These are phyloP conservation scores for Ostrea denselamellosa DNA, from an alignment of 1,140 invertebrate species.

Conservation along the genomic window DNA sequence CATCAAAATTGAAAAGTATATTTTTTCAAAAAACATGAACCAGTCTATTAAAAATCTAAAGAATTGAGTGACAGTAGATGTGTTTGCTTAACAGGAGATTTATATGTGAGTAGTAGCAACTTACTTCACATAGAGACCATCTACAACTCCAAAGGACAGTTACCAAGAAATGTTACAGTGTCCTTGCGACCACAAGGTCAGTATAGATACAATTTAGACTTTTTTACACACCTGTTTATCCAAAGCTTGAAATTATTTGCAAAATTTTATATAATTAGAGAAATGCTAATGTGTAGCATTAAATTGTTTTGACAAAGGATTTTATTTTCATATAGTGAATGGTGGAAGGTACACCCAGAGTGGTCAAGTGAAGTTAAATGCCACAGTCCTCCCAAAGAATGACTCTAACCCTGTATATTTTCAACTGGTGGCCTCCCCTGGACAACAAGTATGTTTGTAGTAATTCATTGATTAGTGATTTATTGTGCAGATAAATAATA, in stretches of 20 bases:
- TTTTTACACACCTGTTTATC: neutral
- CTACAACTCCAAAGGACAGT: neutral
- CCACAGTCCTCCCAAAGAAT: neutral
- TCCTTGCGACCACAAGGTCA: neutral
- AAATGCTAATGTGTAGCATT: too few relatives aligned
- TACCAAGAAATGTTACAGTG: neutral
- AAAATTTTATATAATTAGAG: too few relatives aligned
- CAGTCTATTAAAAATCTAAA: too few relatives aligned
- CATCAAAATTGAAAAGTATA: too few relatives aligned
- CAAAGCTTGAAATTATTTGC: too few relatives aligned
- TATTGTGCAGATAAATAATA: neutral
- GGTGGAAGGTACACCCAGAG: neutral
- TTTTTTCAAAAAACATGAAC: too few relatives aligned
- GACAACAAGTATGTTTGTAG: neutral
- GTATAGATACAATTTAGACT: neutral
- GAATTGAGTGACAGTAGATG: neutral
- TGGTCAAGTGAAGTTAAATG: constrained; percentile 17
- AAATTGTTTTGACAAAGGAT: neutral
- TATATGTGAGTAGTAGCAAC: neutral
- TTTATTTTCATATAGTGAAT: neutral
- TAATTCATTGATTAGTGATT: neutral
- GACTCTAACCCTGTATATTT: neutral
- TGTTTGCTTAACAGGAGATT: neutral
- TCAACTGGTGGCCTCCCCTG: neutral
- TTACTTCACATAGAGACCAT: neutral